Evolutionary conservation across 1,140 invertebrate species (phyloP).

Genomic region (Nasonia giraulti): DNA sequence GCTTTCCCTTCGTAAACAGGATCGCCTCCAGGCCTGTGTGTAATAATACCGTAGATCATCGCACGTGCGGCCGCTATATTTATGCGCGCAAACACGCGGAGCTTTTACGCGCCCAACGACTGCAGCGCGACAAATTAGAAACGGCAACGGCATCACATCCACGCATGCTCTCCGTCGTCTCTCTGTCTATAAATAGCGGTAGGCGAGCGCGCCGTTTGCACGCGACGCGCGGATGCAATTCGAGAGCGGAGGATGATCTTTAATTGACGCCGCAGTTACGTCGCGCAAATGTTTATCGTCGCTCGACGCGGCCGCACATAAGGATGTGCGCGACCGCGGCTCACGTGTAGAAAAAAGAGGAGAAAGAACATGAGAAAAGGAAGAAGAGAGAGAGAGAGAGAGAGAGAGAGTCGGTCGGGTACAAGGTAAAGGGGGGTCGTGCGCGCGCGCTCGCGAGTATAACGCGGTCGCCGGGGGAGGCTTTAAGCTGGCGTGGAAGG

Average conservation of each 20-base stretch:
- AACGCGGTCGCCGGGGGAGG: constrained; percentile 11
- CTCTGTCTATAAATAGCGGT: too few relatives aligned
- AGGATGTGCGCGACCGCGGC: neutral
- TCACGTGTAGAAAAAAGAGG: neutral
- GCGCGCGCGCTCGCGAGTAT: neutral
- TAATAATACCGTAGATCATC: neutral
- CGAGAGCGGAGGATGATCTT: neutral
- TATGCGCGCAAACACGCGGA: neutral
- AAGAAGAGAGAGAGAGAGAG: neutral
- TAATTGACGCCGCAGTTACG: neutral
- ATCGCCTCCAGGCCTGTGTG: neutral
- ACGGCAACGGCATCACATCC: neutral
- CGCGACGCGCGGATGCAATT: too few relatives aligned
- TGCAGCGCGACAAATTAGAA: neutral
- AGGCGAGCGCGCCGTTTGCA: too few relatives aligned
- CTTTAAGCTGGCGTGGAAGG: constrained; percentile 53
- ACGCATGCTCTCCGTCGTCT: too few relatives aligned
- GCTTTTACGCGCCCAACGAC: neutral
- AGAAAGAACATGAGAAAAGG: neutral
- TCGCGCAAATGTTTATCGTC: neutral
- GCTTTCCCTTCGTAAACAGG: neutral
- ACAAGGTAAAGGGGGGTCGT: constrained; percentile 9
- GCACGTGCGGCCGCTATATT: neutral
- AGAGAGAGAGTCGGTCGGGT: neutral
- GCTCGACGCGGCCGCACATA: neutral